Base-by-base conservation (phyloP, 2,888 invertebrate species). In the Cheilosia scutellata region DNA sequence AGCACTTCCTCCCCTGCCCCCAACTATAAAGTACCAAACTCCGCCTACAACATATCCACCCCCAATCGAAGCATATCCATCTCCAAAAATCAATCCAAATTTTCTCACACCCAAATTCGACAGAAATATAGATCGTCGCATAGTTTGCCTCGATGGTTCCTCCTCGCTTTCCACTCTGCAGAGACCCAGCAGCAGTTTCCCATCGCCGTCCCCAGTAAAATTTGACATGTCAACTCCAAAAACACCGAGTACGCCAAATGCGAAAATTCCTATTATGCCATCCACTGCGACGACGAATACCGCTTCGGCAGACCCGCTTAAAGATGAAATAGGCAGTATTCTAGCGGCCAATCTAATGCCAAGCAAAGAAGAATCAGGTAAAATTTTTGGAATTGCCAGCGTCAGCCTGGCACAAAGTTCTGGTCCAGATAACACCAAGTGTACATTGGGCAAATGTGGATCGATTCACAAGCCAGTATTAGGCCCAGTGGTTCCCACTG, bases 311-410 rank as follows among this genome's bases (percentile, higher is more conserved):
- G 92, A 92, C 88, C 91, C 91, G 0, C 82, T 91, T 0, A 91
- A 92, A 71, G 92, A 91, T 70, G 91, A 91, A 82, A 92, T 92
- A 5, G 91, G 92, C 1, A 91, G 90, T 75, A 91, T 92, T 27
- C 74, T 92, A 55, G 91, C 92, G 0, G 92, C 92, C 7, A 93
- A 92, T 68, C 88, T 92, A 2, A 92, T 93, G 91, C 93, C 93
- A 13, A 93, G 93, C 87, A 92, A 92, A 84, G 93, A 93, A 84
- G 93, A 93, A 62, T 93, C 93, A 0, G 92, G 92, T 2, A 93
- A 93, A 89, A 92, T 93, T 33, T 93, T 93, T 88, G 93, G 93
- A 25, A 93, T 93, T 77, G 93, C 93, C 31, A 93, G 92, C 88
- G 93, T 93, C 0, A 92, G 92, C 68, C 79, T 93, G 53, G 93